These are phyloP conservation scores for Sakesphorus luctuosus DNA, from an alignment of 2,113 vertebrate species.

Conservation along the genomic window DNA sequence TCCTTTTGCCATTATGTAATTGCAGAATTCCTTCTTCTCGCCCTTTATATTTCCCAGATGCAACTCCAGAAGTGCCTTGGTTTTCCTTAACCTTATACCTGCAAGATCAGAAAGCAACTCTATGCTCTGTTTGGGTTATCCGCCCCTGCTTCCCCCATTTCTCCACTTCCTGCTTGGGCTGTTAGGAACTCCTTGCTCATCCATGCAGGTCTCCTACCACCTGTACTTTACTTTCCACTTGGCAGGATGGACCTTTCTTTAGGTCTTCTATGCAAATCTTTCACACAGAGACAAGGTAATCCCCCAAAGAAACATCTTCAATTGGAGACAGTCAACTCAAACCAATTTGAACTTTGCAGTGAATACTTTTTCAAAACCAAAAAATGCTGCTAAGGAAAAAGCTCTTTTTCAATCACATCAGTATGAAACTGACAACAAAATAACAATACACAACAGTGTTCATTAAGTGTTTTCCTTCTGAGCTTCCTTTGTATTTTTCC, in stretches of 20 bases:
- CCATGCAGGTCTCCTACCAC: background rate
- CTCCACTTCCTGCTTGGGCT: background rate
- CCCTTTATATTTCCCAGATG: background rate
- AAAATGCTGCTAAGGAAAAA: background rate
- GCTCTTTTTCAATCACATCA: background rate
- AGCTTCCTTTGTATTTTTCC: background rate
- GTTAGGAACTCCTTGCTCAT: background rate
- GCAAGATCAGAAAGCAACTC: background rate
- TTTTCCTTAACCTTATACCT: background rate
- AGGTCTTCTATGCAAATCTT: background rate
- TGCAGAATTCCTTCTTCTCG: background rate
- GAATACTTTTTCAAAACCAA: background rate
- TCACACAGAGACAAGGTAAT: background rate
- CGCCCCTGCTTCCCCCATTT: background rate
- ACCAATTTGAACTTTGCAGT: background rate
- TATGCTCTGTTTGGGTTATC: background rate
- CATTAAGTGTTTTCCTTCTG: background rate
- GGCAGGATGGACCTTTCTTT: background rate
- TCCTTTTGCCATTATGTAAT: background rate
- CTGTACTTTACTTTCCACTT: background rate
- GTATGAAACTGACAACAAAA: background rate
- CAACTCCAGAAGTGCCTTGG: background rate
- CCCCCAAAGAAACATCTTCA: background rate
- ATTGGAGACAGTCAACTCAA: background rate
- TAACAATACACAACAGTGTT: background rate